Evolutionary conservation across 1,140 invertebrate genomes (phyloP).

Genomic region (Cyclina sinensis): DNA sequence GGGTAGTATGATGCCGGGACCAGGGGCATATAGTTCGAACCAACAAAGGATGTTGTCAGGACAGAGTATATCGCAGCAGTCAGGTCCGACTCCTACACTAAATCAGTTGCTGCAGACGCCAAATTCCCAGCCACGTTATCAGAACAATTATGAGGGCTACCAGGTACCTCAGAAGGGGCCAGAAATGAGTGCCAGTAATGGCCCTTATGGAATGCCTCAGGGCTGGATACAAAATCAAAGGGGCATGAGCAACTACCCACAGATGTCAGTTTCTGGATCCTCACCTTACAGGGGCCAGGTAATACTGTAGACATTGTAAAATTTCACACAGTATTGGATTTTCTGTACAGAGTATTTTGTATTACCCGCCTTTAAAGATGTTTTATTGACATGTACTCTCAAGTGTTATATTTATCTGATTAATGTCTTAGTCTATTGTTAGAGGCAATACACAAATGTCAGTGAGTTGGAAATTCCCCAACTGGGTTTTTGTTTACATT

Average conservation of each 20-base stretch:
- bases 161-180: constrained; percentile 74
- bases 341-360: constrained; percentile 62
- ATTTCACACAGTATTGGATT: constrained; percentile 48
- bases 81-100: constrained; percentile 94
- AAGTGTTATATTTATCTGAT: constrained; percentile 57
- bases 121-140: constrained; percentile 88
- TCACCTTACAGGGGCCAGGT: constrained; percentile 79
- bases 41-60: constrained; percentile 87
- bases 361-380: constrained; percentile 71
- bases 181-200: constrained; percentile 73
- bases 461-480: constrained; percentile 55
- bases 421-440: constrained; percentile 48
- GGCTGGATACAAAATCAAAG: constrained; percentile 77
- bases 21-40: constrained; percentile 72
- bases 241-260: constrained; percentile 79
- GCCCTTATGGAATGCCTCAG: constrained; percentile 75
- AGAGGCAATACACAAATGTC: constrained; percentile 20
- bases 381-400: constrained; percentile 56
- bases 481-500: constrained; percentile 60
- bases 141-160: constrained; percentile 86
- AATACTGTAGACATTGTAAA: constrained; percentile 66
- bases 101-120: constrained; percentile 95
- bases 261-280: constrained; percentile 71
- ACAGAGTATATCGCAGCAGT: constrained; percentile 91
- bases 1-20: constrained; percentile 74